phyloP scores from a whole-genome alignment of 92 coral and sea anemone genomes.

The Nematostella vectensis region DNA sequence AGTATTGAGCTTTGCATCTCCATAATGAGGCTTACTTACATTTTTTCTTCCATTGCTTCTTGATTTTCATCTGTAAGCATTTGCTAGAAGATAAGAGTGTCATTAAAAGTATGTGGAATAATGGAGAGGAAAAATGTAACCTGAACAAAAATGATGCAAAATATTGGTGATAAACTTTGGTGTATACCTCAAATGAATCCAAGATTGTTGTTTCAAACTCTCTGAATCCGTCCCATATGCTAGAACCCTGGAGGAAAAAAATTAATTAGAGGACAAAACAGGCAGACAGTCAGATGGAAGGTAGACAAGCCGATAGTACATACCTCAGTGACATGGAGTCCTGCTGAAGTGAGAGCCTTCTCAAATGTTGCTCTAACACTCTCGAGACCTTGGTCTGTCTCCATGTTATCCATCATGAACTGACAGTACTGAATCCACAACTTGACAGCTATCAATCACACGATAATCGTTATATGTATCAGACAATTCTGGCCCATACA shows the following conservation, averaged over 20 bases:
- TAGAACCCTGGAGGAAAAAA: constrained; percentile 56
- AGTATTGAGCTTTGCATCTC: too few species aligned
- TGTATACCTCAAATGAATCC: constrained; percentile 93
- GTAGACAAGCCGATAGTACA: too few species aligned
- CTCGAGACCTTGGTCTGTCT: constrained; percentile 55
- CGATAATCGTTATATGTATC: not conserved
- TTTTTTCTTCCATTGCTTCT: constrained; percentile 58
- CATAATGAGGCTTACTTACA: too few species aligned
- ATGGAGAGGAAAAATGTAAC: too few species aligned
- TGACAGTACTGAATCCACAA: constrained; percentile 91
- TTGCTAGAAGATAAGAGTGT: constrained; percentile 52
- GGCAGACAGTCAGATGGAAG: not conserved
- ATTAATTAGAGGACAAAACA: not conserved
- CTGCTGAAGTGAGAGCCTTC: constrained; percentile 83
- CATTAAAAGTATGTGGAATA: too few species aligned
- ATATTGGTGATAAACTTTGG: too few species aligned
- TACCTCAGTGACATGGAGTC: constrained; percentile 98
- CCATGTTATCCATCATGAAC: constrained; percentile 94
- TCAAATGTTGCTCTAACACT: constrained; percentile 82
- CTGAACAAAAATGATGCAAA: too few species aligned
- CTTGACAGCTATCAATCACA: constrained; percentile 49
- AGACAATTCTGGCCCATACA: not conserved
- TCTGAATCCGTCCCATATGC: constrained; percentile 96
- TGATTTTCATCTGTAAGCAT: constrained; percentile 60
- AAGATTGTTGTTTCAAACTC: constrained; percentile 92